Conservation (phyloP, 2,888 invertebrate genomes). For the Gibbula magus region DNA sequence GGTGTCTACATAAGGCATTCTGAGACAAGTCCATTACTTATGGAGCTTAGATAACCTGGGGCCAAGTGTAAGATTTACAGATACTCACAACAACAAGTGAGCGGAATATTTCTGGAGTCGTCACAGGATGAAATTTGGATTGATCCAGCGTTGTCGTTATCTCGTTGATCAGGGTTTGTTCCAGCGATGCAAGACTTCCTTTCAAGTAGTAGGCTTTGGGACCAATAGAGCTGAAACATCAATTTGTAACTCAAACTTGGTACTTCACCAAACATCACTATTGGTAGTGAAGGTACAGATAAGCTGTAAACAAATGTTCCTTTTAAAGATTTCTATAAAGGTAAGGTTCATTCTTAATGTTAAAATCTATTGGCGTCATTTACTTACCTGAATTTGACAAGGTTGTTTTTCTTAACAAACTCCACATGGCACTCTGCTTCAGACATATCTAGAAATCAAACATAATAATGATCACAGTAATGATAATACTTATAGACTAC, state of each 20-base stretch:
- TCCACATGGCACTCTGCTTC: not conserved
- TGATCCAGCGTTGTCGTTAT: not conserved
- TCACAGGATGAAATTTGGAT: not conserved
- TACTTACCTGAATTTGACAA: not conserved
- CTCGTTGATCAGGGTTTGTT: not conserved
- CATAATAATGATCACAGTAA: no score
- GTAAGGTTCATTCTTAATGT: not conserved
- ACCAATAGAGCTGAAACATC: not conserved
- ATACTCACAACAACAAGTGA: not conserved
- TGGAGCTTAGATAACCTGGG: no score
- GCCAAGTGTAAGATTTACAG: no score
- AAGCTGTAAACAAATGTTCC: not conserved
- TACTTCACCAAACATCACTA: not conserved
- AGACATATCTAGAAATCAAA: not conserved
- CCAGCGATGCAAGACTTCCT: not conserved
- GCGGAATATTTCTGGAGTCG: constrained; percentile 2
- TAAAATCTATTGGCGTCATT: not conserved
- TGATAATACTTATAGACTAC: no score
- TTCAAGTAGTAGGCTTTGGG: not conserved
- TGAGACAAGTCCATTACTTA: no score
- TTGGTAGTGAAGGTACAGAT: not conserved
- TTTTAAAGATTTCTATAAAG: not conserved
- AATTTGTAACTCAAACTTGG: not conserved
- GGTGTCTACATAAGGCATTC: no score
- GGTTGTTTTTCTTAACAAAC: not conserved